A percentile compares a stretch with the other conserved stretches of the same genome.
phyloP scores from a whole-genome alignment of 2,797 vertebrate species.

The Tympanoctomys barrerae region DNA sequence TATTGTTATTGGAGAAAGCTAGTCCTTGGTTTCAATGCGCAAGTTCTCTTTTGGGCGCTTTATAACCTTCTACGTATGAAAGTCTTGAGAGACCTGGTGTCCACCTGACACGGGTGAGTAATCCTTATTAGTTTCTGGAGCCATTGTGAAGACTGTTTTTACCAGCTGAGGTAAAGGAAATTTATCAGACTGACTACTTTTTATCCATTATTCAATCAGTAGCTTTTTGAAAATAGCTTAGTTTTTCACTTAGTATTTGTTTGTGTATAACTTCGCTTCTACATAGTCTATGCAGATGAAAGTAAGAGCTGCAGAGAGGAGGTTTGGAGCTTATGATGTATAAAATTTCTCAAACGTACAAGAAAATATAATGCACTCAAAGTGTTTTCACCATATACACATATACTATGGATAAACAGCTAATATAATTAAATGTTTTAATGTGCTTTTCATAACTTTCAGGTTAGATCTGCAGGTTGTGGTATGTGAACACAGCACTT shows the following conservation, averaged over 20 bases:
- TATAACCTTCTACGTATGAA: not conserved
- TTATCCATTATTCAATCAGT: not conserved
- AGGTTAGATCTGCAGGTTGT: not conserved
- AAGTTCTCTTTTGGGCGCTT: not conserved
- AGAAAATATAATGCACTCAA: not conserved
- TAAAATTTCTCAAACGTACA: not conserved
- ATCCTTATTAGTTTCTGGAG: not conserved
- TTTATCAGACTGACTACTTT: not conserved
- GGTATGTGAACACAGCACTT: not conserved
- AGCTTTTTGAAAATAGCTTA: not conserved
- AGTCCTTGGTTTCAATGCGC: not conserved
- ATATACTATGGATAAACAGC: not conserved
- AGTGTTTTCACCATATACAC: not conserved
- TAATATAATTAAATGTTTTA: not conserved
- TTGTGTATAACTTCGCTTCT: not conserved
- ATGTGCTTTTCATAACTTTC: not conserved
- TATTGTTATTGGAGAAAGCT: not conserved
- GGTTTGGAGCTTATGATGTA: not conserved
- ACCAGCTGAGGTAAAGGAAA: not conserved
- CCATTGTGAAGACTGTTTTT: not conserved
- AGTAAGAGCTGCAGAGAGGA: not conserved
- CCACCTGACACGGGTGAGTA: not conserved
- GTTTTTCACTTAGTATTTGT: not conserved
- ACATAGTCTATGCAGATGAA: not conserved
- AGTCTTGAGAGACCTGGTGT: not conserved